Evolutionary conservation across 2,113 vertebrate species (phyloP).

Genomic region (Hymenochirus boettgeri): DNA sequence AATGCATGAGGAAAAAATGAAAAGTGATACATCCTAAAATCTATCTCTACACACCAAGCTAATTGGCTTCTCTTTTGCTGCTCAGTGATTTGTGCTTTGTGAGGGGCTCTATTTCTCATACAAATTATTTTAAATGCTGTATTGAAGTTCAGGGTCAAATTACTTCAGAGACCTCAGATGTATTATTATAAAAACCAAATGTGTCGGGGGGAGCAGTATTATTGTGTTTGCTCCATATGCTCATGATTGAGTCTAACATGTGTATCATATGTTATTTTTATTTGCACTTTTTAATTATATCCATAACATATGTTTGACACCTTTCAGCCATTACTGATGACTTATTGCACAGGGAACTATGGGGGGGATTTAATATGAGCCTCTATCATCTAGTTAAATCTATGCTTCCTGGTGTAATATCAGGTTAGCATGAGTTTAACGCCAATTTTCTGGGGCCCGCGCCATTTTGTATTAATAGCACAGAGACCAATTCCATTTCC

Average conservation of each 20-base stretch:
- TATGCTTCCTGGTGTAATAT: no score
- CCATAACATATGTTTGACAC: conserved; percentile 30
- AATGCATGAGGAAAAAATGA: no score
- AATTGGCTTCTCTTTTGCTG: background rate
- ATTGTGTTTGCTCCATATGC: conserved; percentile 32
- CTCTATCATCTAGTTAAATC: no score
- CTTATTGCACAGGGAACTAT: background rate
- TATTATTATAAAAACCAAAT: conserved; percentile 8
- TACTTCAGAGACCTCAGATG: conserved; percentile 29
- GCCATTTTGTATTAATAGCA: no score
- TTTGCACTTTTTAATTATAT: conserved; percentile 29
- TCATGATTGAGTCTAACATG: conserved; percentile 4
- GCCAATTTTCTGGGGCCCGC: no score
- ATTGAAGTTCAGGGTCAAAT: conserved; percentile 7
- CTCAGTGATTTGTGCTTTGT: background rate
- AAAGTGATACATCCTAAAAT: background rate
- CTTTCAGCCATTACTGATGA: conserved; percentile 7
- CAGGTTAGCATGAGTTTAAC: no score
- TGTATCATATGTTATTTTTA: conserved; percentile 38
- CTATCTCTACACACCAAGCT: background rate
- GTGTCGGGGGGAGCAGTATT: conserved; percentile 10
- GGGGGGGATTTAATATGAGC: no score
- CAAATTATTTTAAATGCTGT: background rate
- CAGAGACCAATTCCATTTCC: no score
- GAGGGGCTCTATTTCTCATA: background rate